Base-by-base conservation (phyloP, 2,888 invertebrate species). In the Cyclophora albipunctata region DNA sequence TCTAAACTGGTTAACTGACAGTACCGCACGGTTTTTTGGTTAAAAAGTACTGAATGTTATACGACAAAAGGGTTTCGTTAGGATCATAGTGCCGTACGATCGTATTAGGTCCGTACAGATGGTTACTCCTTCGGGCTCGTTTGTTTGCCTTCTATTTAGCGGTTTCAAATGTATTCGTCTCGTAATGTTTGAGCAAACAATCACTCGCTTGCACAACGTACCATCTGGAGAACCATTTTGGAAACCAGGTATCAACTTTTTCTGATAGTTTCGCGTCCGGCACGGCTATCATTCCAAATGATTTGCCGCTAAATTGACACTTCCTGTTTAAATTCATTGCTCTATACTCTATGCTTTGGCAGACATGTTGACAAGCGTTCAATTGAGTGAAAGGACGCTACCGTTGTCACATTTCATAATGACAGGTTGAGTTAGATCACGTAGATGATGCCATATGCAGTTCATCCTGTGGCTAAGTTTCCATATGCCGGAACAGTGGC, bases 81-180 rank as follows among this genome's bases (percentile, higher is more conserved):
- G 20, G 20, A 20, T 20, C 20, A 20, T 20, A 20, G 20, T 20
- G 2, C 20, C 20, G 20, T 20, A 20, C 20, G 20, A 20, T 20
- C 20, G 20, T 20, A 20, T 20, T 20, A 20, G 20, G 20, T 20
- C 20, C 20, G 20, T 20, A 20, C 20, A 20, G 20, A 20, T 20
- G 20, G 20, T 20, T 20, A 20, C 20, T 20, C 20, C 73, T 75
- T 68, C 75, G 73, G 72, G 70, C 74, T 74, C 73, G 20, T 20
- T 64, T 88, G 73, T 87, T 88, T 88, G 85, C 78, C 75, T 84
- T 83, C 79, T 85, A 76, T 86, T 88, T 88, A 88, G 87, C 88
- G 86, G 83, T 83, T 82, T 86, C 84, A 86, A 86, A 86, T 86
- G 81, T 84, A 79, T 82, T 80, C 84, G 80, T 82, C 86, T 84